Base-by-base conservation (phyloP, 2,113 vertebrate species). In the Leiothrix lutea region DNA sequence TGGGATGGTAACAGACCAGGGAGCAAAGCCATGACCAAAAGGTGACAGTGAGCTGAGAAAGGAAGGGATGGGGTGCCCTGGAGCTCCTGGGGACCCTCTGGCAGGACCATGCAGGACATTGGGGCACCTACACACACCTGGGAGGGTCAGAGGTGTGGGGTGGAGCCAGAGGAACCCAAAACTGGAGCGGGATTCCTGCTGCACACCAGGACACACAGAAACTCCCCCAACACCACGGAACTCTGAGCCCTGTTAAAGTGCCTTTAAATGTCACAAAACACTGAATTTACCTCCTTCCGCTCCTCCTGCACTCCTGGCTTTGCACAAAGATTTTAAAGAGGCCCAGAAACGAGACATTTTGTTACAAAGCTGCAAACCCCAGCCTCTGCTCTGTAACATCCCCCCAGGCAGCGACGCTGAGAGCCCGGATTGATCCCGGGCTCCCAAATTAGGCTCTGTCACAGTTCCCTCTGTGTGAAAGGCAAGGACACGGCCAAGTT, bases 391-490 rank as follows among this genome's bases (percentile, higher is more conserved):
- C 9, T 62, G 36, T 1, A 17, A 16, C 2, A 10, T 15, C 36
- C 24, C 40, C 9, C 47, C 48, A 9, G 86, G 69, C 64, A 23
- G 50, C 0, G 0, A 22, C 0, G 3, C 60, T 0, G 12, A 0
- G 25, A 51, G 75, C 5, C 2, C 0, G 0, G 48, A 31, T 9
- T 17, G 61, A 67, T 66, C n/a, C 73, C 3, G 2, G 8, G 56
- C 17, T 82, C 58, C 69, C 2, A 2, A 11, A 16, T 8, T 0
- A 2, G 26, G 48, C 13, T 12, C 74, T 36, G 56, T n/a, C 72
- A 38, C 66, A 11, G 51, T 3, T 25, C 33, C 40, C 61, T 2
- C 0, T 0, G 11, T 3, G 15, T 8, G 20, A 53, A 53, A 62
- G 29, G 40, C 56, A 12, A 74, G 48, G 90, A 31, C 83, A 28